A percentile compares a stretch with the other conserved stretches of the same genome.
Evolutionary conservation across 2,113 vertebrate genomes (phyloP).

Genomic region (Otus sunia): DNA sequence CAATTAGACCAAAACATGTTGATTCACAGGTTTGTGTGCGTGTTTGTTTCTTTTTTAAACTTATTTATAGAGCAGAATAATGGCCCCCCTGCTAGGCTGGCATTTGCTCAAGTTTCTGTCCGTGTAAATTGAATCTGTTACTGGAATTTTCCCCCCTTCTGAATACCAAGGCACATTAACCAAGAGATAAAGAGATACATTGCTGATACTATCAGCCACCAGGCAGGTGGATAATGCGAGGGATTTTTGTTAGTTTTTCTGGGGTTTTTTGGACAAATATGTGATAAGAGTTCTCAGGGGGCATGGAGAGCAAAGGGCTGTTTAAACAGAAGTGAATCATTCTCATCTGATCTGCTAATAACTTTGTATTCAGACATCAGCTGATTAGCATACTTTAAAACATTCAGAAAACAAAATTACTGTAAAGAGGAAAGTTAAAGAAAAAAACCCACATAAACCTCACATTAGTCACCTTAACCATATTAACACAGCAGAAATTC

Average conservation of each 20-base stretch:
- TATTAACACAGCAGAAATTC: neutral
- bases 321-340: slow-evolving; percentile 74
- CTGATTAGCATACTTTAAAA: slow-evolving; percentile 36
- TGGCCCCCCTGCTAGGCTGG: slow-evolving; percentile 80
- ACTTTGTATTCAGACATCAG: slow-evolving; percentile 69
- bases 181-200: slow-evolving; percentile 78
- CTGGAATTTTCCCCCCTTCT: slow-evolving; percentile 79
- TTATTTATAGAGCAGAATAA: slow-evolving; percentile 85
- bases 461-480: neutral
- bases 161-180: slow-evolving; percentile 80
- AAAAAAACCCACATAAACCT: neutral
- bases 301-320: slow-evolving; percentile 59
- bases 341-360: slow-evolving; percentile 71
- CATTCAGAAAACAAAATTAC: slow-evolving; percentile 33
- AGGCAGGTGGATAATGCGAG: slow-evolving; percentile 69
- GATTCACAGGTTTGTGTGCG: slow-evolving; percentile 78
- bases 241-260: slow-evolving; percentile 54
- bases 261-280: slow-evolving; percentile 71
- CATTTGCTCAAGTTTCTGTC: slow-evolving; percentile 84
- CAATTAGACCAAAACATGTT: slow-evolving; percentile 84
- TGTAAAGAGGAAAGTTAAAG: neutral
- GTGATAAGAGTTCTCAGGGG: slow-evolving; percentile 78
- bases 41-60: slow-evolving; percentile 78
- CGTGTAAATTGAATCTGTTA: slow-evolving; percentile 79
- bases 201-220: slow-evolving; percentile 68